A percentile compares a stretch with the other conserved stretches of the same genome.
phyloP scores from a whole-genome alignment of 2,113 vertebrate genomes.

The Kobus ellipsiprymnus region DNA sequence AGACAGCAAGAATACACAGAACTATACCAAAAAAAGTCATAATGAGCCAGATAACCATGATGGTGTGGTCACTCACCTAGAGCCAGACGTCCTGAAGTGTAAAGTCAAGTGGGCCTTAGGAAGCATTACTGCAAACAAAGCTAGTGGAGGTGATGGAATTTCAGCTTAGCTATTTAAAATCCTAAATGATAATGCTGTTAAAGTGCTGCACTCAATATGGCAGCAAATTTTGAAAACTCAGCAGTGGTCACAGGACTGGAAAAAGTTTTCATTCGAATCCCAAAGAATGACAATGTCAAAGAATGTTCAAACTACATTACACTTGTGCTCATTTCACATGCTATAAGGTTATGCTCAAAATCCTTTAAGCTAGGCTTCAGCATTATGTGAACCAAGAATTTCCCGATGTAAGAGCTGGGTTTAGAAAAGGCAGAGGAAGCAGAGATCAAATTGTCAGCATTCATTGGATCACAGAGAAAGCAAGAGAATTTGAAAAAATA shows the following conservation, averaged over 20 bases:
- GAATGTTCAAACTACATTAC: background rate
- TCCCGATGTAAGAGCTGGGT: background rate
- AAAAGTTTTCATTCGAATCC: background rate
- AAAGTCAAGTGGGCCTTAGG: background rate
- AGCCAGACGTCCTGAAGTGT: background rate
- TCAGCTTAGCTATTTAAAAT: background rate
- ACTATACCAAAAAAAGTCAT: background rate
- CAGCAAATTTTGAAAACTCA: background rate
- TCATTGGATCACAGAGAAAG: background rate
- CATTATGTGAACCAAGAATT: rapidly evolving
- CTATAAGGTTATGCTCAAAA: background rate
- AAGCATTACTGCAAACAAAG: background rate
- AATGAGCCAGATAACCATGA: background rate
- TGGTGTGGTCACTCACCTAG: background rate
- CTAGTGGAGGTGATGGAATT: background rate
- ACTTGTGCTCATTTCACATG: background rate
- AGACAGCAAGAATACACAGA: background rate
- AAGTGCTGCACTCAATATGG: background rate
- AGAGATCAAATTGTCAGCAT: background rate
- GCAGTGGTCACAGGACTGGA: background rate
- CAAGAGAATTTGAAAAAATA: background rate
- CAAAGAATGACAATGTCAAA: background rate
- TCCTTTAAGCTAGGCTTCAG: background rate
- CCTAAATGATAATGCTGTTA: background rate
- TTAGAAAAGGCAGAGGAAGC: background rate